Base-by-base conservation (phyloP, 2,797 vertebrate species). In the Tokudaia tokunoshimensis region DNA sequence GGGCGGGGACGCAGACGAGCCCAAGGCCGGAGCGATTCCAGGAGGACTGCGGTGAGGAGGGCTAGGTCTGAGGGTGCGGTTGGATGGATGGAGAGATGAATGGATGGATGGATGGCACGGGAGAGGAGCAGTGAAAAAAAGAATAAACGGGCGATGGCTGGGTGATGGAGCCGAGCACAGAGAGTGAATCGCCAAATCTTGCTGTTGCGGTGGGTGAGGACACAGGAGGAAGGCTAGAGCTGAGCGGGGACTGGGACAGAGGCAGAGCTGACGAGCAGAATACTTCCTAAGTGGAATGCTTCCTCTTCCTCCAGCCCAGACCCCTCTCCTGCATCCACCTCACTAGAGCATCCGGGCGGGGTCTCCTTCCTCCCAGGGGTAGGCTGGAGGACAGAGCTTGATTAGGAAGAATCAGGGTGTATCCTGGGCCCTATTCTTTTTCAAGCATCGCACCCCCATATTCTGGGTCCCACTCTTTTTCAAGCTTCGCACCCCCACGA, bases 1-100 rank as follows among this genome's bases (percentile, higher is more conserved):
- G 55, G 94, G 95, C 80, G 81, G 96, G 96, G 94, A 95, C 93
- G 4, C 41, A 2, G 93, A 79, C n/a, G 14, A 88, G 52, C 82
- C 74, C 57, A 3, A 81, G 55, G 84, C 89, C 44, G 6, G 52
- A 89, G 81, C 17, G 12, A 80, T 31, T 47, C 85, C 95, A 41
- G 55, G 94, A 95, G 92, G 87, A 93, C 81, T 31, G 4, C 50
- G 95, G 97, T 97, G 95, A 97, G 97, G 89, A 91, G 87, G 92
- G 87, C 50, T 89, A 0, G 37, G 74, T 37, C 63, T 31, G 19
- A 26, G 86, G 92, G 82, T 70, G 91, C 31, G 26, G n/a, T 22
- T 22, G 44, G 91, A 29, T 82, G 22, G 55, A 26, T 87, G n/a
- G 22, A 11, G 10, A 29, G 91, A n/a, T 81, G 34, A 19, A n/a